Base-by-base conservation (phyloP, 1,140 invertebrate genomes). In the Bombus pascuorum region DNA sequence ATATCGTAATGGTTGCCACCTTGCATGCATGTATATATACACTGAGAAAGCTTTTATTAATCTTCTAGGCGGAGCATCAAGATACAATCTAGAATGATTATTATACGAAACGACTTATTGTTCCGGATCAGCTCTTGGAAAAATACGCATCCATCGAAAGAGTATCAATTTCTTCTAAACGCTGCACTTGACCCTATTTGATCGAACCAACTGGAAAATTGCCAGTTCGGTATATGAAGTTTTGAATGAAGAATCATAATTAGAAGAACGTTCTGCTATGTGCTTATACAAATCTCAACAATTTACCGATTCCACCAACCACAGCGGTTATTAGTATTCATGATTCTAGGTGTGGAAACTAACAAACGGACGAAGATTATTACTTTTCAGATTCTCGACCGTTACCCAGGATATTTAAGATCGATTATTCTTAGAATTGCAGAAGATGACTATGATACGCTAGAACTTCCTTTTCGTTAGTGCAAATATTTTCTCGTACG, bases 281-380 rank as follows among this genome's bases (percentile, higher is more conserved):
- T 18, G 2, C 25, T 53, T 44, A 47, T 34, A 47, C 77, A 47
- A 66, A 68, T 68, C 32, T 66, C 32, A 13, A 47, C 77, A 6
- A 37, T 47, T 68, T 47, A 34, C 47, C 28, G 28, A 42, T 25
- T 4, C 32, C 22, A n/a, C 76, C n/a, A 25, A 44, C 5, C 18
- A 62, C 39, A 8, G 5, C n/a, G 42, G n/a, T 47, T 32, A 62
- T 78, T 47, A 32, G 42, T 47, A 32, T 25, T 42, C 12, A 15
- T 37, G 34, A 79, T 79, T 68, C 77, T 28, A 79, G 18, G 39
- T 9, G 39, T 47, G 65, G 62, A 79, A 68, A 28, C 39, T 22
- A 68, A 66, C 42, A 68, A 68, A 79, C 65, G 62, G 76, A n/a
- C 6, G 75, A 15, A 22, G 37, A 78, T 65, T 62, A 62, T 77